Evolutionary conservation across 2,113 vertebrate species (phyloP), one percentile per base, ranked within the genome.

Genomic region (Varanus salvator): DNA sequence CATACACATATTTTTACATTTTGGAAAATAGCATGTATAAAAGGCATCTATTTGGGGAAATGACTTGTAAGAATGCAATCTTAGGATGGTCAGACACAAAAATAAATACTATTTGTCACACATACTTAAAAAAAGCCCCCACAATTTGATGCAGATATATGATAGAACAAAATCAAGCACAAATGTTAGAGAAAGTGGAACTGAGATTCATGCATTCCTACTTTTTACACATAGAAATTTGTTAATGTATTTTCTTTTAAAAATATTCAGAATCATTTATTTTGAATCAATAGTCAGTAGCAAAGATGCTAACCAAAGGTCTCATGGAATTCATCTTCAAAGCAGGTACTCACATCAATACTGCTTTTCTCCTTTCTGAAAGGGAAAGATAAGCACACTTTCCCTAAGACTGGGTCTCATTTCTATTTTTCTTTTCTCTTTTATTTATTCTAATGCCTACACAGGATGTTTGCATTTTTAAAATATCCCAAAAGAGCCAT

Each of bases 371-470:
- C 29, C n/a, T 23, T 69, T 80, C 50, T 34, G 23, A 54, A 81
- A 81, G 31, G 8, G 2, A 71, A 3, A 77, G 15, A 69, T 25
- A 72, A 25, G 31, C 75, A 68, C 52, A 77, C 85, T 92, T 86
- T 25, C 2, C 21, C 38, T 54, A 2, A 1, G 7, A 64, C 27
- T 78, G 57, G 34, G 12, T 29, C 86, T 3, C 12, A 72, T 80
- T 60, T 72, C 72, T 44, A 27, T 34, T 44, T 6, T 3, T 27
- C 11, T 64, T 38, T 27, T 4, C 9, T 4, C 34, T 69, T 48
- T 31, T 6, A 60, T 8, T 87, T 86, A 92, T 90, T 44, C 4
- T 82, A 87, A 64, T 89, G 34, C 29, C 27, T 78, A 64, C 31
- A 76, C 15, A 64, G 27, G 52, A 21, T 68, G 48, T 1, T 81